These are phyloP conservation scores for Notodonta ziczac DNA, from an alignment of 2,888 invertebrate species.

Conservation along the genomic window DNA sequence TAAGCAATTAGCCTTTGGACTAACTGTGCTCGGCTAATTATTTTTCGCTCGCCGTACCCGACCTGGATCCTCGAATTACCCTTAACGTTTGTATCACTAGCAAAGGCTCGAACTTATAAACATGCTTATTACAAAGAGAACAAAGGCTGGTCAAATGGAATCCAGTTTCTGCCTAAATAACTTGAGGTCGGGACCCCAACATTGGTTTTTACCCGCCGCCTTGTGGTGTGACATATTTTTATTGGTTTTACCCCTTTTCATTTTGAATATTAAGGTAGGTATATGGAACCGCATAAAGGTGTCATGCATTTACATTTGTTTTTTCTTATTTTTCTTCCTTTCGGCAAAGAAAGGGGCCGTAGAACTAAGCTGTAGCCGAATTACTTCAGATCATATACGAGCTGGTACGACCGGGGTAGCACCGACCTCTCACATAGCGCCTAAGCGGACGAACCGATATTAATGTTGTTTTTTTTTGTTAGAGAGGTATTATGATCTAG, in stretches of 20 bases:
- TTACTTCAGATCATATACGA: too few relatives aligned
- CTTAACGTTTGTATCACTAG: slow-evolving; percentile 7
- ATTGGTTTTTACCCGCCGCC: slow-evolving; percentile 22
- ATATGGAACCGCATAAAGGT: slow-evolving; percentile 19
- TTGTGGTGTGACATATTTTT: slow-evolving; percentile 30
- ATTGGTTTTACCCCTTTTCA: slow-evolving; percentile 22
- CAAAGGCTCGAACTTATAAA: slow-evolving; percentile 17
- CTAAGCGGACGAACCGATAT: too few relatives aligned
- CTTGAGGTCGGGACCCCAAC: slow-evolving; percentile 27
- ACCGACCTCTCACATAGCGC: too few relatives aligned
- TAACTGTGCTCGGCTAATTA: background rate
- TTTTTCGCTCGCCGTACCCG: background rate
- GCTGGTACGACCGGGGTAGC: too few relatives aligned
- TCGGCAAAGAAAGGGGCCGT: too few relatives aligned
- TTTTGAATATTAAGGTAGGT: slow-evolving; percentile 14
- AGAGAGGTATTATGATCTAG: too few relatives aligned
- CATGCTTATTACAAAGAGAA: slow-evolving; percentile 19
- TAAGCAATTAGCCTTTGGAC: background rate
- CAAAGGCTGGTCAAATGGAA: slow-evolving; percentile 20
- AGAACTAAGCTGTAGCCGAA: too few relatives aligned
- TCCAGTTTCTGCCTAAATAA: slow-evolving; percentile 28
- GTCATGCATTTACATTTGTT: slow-evolving; percentile 24
- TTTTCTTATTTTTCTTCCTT: slow-evolving; percentile 5
- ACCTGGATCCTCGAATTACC: background rate
- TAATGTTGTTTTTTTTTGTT: too few relatives aligned